Percentiles rank a stretch among this genome's conserved stretches.
These are phyloP conservation scores for Lutjanus erythropterus DNA, from an alignment of 2,113 vertebrate species.

Conservation along the genomic window DNA sequence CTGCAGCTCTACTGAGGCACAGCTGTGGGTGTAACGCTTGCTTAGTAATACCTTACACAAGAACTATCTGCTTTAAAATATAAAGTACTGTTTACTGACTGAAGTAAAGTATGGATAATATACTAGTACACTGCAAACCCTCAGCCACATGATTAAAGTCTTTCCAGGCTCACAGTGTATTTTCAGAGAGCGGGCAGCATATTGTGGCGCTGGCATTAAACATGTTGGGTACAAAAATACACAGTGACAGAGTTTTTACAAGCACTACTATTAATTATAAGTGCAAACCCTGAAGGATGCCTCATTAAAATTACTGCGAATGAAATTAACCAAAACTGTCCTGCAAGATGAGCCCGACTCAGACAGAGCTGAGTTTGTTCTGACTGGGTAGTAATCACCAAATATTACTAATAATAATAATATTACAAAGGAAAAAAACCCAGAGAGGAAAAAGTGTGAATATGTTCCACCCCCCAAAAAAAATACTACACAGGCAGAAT, in stretches of 20 bases:
- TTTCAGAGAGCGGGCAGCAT: background rate
- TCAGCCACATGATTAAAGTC: background rate
- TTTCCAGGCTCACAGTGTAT: background rate
- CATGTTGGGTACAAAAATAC: background rate
- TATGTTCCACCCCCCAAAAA: background rate
- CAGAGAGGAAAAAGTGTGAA: background rate
- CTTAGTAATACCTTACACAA: too few relatives aligned
- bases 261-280: constrained; percentile 24
- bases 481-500: background rate
- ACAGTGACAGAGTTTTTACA: constrained; percentile 5
- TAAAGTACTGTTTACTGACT: background rate
- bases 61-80: background rate
- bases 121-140: too few relatives aligned
- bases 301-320: constrained; percentile 36
- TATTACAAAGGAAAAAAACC: background rate
- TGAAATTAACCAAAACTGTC: constrained; percentile 11
- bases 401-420: constrained; percentile 7
- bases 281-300: constrained; percentile 30
- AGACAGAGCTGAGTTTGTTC: background rate
- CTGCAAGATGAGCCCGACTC: background rate
- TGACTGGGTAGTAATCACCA: constrained; percentile 21
- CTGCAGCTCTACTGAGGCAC: too few relatives aligned
- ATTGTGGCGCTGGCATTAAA: background rate
- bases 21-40: too few relatives aligned
- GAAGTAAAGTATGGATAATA: background rate